These are phyloP conservation scores for Pangasius mekongensis DNA, from an alignment of 2,797 vertebrate genomes.

Conservation along the genomic window DNA sequence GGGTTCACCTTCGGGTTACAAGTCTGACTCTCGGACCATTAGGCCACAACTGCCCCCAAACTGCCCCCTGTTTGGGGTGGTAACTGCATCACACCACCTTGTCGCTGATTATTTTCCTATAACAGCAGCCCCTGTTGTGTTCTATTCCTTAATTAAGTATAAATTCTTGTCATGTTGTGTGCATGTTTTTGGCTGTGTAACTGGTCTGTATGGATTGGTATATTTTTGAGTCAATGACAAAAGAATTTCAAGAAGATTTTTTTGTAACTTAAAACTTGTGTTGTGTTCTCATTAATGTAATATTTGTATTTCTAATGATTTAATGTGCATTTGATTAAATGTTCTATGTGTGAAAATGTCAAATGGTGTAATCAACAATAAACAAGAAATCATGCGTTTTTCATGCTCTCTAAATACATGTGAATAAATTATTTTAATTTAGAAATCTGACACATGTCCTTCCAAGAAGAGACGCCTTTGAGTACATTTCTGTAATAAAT, in stretches of 20 bases:
- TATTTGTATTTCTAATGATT: neutral
- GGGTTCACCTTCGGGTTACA: too few relatives aligned
- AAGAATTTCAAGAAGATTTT: neutral
- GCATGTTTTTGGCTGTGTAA: neutral
- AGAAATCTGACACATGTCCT: neutral
- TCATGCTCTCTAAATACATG: neutral
- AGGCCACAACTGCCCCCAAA: too few relatives aligned
- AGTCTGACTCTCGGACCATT: too few relatives aligned
- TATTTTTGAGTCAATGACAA: neutral
- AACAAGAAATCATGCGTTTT: neutral
- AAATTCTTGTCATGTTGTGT: too few relatives aligned
- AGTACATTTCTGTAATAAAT: neutral
- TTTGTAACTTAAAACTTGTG: neutral
- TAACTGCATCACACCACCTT: too few relatives aligned
- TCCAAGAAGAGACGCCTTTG: neutral
- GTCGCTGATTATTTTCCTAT: too few relatives aligned
- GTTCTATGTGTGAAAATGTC: neutral
- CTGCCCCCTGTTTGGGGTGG: too few relatives aligned
- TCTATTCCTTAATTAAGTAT: too few relatives aligned
- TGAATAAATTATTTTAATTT: neutral
- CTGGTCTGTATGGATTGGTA: neutral
- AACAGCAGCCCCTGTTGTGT: too few relatives aligned
- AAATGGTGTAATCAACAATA: neutral
- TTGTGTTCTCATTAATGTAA: neutral
- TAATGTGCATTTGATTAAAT: neutral